phyloP scores from a whole-genome alignment of 2,113 vertebrate genomes.

The Sakesphorus luctuosus region DNA sequence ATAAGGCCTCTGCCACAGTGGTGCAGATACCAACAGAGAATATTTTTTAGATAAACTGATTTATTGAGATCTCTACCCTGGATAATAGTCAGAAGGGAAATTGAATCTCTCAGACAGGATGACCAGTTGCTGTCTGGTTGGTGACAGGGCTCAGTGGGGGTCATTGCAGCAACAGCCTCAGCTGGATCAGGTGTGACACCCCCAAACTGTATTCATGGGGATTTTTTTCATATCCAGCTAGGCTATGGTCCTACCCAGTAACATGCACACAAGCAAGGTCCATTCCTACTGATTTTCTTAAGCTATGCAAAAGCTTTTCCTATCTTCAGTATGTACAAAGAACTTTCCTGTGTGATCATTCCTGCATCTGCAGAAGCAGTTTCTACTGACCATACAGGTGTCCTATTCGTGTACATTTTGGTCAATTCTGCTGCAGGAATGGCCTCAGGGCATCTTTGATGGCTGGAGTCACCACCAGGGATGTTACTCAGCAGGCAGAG shows the following conservation, averaged over 20 bases:
- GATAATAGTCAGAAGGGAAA: neutral
- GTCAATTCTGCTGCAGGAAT: neutral
- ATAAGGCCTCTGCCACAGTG: neutral
- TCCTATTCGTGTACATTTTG: neutral
- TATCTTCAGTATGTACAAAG: neutral
- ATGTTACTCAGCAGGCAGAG: rapidly evolving
- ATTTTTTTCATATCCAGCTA: neutral
- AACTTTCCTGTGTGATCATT: neutral
- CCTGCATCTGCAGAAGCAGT: neutral
- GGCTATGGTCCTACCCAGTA: neutral
- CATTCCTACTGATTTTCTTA: neutral
- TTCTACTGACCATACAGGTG: neutral
- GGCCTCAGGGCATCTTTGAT: neutral
- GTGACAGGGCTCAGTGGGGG: neutral
- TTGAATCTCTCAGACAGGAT: neutral
- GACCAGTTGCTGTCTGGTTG: neutral
- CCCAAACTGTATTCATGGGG: neutral
- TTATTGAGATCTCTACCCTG: neutral
- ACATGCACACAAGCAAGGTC: neutral
- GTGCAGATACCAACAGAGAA: neutral
- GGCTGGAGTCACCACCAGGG: rapidly evolving
- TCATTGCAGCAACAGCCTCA: neutral
- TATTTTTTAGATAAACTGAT: neutral
- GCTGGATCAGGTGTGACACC: neutral
- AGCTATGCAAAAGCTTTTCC: neutral